phyloP scores from a whole-genome alignment of 2,797 vertebrate species.

The Pelodytes ibericus region DNA sequence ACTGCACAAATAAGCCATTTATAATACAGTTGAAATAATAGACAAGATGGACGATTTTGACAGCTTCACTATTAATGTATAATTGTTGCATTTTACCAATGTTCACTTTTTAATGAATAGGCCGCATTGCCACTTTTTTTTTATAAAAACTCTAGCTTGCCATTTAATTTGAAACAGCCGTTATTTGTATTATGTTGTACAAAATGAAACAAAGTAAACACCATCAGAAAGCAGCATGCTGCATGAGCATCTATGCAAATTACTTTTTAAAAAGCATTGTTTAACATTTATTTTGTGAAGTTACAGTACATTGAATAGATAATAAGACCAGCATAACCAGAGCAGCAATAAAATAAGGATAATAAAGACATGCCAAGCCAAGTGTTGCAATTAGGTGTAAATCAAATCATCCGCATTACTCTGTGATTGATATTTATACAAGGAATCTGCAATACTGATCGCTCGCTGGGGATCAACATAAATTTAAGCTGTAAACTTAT shows the following conservation, averaged over 20 bases:
- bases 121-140: too few species aligned
- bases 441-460: background rate
- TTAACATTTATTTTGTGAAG: background rate
- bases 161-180: background rate
- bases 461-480: background rate
- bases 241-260: background rate
- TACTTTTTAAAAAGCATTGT: constrained; percentile 1
- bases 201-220: background rate
- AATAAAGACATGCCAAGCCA: background rate
- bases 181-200: background rate
- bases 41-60: too few species aligned
- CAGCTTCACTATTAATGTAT: too few species aligned
- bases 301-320: background rate
- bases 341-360: background rate
- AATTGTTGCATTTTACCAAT: too few species aligned
- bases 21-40: too few species aligned
- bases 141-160: too few species aligned
- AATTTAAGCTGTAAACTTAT: background rate
- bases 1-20: too few species aligned
- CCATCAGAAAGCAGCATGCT: constrained; percentile 14
- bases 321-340: background rate
- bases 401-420: background rate
- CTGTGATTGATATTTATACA: background rate
- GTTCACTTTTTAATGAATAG: too few species aligned
- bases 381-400: background rate